These are phyloP conservation scores for Catajapyx aquilonaris DNA, from an alignment of 1,140 invertebrate genomes.

Conservation along the genomic window DNA sequence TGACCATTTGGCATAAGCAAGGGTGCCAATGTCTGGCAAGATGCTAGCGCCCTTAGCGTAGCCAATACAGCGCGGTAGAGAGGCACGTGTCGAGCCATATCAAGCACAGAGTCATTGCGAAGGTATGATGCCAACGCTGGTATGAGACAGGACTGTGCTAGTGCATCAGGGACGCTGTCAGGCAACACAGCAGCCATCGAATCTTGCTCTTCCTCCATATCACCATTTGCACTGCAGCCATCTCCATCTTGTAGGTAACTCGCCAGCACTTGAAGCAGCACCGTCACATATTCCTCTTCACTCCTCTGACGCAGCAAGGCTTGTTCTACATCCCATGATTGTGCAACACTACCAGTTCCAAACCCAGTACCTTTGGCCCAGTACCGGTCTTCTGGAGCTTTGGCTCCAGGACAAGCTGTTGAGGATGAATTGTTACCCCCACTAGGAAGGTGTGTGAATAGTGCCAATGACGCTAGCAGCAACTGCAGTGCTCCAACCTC, in stretches of 20 bases:
- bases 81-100: conserved; percentile 85
- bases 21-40: conserved; percentile 38
- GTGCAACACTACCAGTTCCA: conserved; percentile 82
- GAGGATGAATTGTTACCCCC: conserved; percentile 13
- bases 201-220: conserved; percentile 7
- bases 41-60: conserved; percentile 54
- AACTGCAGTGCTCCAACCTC: conserved; percentile 64
- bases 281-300: conserved; percentile 85
- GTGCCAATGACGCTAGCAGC: conserved; percentile 62
- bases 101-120: conserved; percentile 82
- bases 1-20: conserved; percentile 44
- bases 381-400: conserved; percentile 67
- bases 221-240: neutral
- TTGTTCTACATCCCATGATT: conserved; percentile 89
- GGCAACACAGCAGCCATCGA: conserved; percentile 24
- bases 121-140: conserved; percentile 77
- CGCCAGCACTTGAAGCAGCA: conserved; percentile 51
- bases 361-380: conserved; percentile 91
- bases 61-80: conserved; percentile 67
- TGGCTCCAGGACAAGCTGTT: conserved; percentile 18
- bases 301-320: conserved; percentile 66
- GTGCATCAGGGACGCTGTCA: conserved; percentile 43
- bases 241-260: conserved; percentile 57
- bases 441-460: conserved; percentile 62
- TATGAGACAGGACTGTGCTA: conserved; percentile 62